Evolutionary conservation across 2,888 invertebrate species (phyloP).

Genomic region (Pyralis farinalis): DNA sequence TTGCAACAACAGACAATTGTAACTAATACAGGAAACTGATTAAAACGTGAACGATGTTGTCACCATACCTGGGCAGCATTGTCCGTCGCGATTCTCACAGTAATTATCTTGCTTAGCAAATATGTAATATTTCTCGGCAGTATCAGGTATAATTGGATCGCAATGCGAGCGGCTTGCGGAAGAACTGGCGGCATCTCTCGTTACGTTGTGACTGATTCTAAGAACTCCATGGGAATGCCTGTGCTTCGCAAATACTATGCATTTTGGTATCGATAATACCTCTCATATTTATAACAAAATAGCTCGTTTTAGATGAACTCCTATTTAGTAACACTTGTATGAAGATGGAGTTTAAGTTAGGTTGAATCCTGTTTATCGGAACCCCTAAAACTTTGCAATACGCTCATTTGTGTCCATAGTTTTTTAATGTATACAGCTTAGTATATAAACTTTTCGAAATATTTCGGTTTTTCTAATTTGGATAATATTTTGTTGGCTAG

Average conservation of each 20-base stretch:
- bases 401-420: no score
- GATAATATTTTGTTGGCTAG: no score
- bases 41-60: constrained; percentile 30
- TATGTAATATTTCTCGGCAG: constrained; percentile 63
- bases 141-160: constrained; percentile 76
- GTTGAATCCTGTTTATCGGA: no score
- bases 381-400: no score
- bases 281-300: no score
- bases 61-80: constrained; percentile 47
- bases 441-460: no score
- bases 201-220: constrained; percentile 74
- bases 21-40: constrained; percentile 39
- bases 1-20: constrained; percentile 3
- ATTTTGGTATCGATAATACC: background rate
- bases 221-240: constrained; percentile 72
- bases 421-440: no score
- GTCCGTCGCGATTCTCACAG: constrained; percentile 63
- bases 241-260: background rate
- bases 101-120: constrained; percentile 60
- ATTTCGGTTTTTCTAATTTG: no score
- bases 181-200: constrained; percentile 66
- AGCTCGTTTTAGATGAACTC: no score
- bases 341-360: no score
- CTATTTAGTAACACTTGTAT: no score
- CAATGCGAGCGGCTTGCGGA: constrained; percentile 76